Base-by-base conservation (phyloP, 2,888 invertebrate genomes). In the Agonum fuliginosum region DNA sequence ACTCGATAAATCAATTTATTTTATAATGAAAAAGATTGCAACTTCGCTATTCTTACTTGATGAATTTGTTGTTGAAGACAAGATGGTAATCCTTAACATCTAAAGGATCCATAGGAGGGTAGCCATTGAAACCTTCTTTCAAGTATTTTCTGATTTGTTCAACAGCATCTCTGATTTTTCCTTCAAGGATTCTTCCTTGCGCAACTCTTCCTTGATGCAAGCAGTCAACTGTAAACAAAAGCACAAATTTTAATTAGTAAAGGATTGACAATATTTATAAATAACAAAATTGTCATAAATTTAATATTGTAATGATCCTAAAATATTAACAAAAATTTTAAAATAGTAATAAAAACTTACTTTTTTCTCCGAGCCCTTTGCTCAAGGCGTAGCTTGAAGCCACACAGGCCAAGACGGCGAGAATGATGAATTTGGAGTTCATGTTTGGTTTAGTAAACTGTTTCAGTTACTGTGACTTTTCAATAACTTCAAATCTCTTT, bases 41-140 rank as follows among this genome's bases (percentile, higher is more conserved):
- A n/a, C n/a, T n/a, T n/a, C n/a, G n/a, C n/a, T 48, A 17, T 0
- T 62, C 34, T 62, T 30, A 62, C 58, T 62, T 62, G 27, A 62
- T 0, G 6, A 30, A 12, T 1, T 27, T 14, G 17, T 62, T 27
- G 10, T 62, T 17, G 17, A 30, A 0, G 17, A 2, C n/a, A 27
- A 62, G 17, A 0, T 14, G 27, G 30, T 17, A 17, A 30, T 62
- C 30, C 0, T 2, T 17, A 62, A 62, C 17, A 17, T 62, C 30
- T 30, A 62, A 14, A 6, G 58, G 58, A 17, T 62, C 58, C 4
- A 54, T 8, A 10, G 51, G 51, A 20, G 51, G 51, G 20, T 8
- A 1, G n/a, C 54, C 54, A 12, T 54, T 27, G n/a, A 12, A 6
- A 8, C 51, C 51, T 1, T 8, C 0, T 27, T 14, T 14, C 30